These are phyloP conservation scores for Zonotrichia albicollis DNA, from an alignment of 2,797 vertebrate genomes.

Conservation along the genomic window DNA sequence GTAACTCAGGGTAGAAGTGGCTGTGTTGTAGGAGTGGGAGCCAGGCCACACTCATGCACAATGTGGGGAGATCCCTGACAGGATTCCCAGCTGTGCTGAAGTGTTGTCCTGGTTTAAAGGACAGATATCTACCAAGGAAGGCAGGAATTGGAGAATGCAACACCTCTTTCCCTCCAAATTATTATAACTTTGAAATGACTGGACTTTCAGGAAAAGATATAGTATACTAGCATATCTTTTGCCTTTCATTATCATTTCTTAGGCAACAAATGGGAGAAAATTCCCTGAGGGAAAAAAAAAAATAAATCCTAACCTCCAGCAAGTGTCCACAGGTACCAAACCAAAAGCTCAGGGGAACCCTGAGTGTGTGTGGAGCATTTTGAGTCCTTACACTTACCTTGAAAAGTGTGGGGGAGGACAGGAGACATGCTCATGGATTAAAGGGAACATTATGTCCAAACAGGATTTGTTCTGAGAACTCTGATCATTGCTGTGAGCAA, in stretches of 20 bases:
- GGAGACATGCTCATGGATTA: background rate
- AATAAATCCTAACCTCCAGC: background rate
- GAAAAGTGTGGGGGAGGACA: background rate
- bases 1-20: background rate
- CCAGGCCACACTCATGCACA: background rate
- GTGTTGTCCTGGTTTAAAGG: background rate
- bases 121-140: background rate
- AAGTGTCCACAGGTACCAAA: background rate
- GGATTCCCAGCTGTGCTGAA: background rate
- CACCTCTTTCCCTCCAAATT: background rate
- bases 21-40: background rate
- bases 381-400: background rate
- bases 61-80: background rate
- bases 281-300: background rate
- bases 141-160: background rate
- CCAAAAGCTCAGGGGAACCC: background rate
- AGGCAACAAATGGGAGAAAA: background rate
- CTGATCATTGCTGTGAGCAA: background rate
- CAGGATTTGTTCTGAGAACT: background rate
- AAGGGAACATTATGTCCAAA: background rate
- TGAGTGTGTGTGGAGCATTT: background rate
- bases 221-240: background rate
- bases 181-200: accelerated
- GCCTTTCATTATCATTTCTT: background rate
- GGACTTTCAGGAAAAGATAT: background rate